Percentiles rank a stretch among this genome's conserved stretches.
phyloP scores from a whole-genome alignment of 2,888 invertebrate species.

The Morpho deidamia region DNA sequence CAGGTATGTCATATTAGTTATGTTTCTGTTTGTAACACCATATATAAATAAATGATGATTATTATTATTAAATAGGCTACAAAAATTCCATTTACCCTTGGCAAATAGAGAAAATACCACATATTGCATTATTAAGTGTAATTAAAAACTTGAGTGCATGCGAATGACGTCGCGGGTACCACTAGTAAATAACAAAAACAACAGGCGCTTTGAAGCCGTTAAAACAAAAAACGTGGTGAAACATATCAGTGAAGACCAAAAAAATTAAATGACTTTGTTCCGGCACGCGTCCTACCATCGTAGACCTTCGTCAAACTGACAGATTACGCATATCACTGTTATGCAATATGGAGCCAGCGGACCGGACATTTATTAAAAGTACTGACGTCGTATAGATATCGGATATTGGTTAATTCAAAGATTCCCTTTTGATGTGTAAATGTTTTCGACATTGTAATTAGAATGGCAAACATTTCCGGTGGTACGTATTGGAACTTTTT shows the following conservation, averaged over 20 bases:
- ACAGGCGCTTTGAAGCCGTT: conserved; percentile 7
- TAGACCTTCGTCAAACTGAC: conserved; percentile 75
- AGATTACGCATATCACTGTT: conserved; percentile 64
- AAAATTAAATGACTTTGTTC: conserved; percentile 47
- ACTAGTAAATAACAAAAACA: neutral
- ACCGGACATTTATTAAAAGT: conserved; percentile 40
- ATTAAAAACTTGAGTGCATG: too few relatives aligned
- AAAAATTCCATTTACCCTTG: too few relatives aligned
- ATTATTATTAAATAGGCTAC: too few relatives aligned
- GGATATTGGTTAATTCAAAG: conserved; percentile 18
- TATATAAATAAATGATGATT: too few relatives aligned
- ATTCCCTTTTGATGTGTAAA: conserved; percentile 6
- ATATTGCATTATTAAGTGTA: too few relatives aligned
- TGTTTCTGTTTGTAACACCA: too few relatives aligned
- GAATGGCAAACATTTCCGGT: conserved; percentile 17
- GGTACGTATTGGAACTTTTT: neutral
- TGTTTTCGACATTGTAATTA: conserved; percentile 9
- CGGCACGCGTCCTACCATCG: conserved; percentile 55
- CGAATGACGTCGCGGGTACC: too few relatives aligned
- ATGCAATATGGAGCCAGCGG: conserved; percentile 47
- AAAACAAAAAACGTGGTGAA: conserved; percentile 17
- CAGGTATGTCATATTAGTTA: too few relatives aligned
- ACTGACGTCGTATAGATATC: conserved; percentile 19
- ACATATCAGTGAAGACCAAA: conserved; percentile 26
- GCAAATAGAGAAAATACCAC: too few relatives aligned